Evolutionary conservation across 2,113 vertebrate genomes (phyloP), one percentile per base, ranked within the genome.

Genomic region (Lophochroa leadbeateri): DNA sequence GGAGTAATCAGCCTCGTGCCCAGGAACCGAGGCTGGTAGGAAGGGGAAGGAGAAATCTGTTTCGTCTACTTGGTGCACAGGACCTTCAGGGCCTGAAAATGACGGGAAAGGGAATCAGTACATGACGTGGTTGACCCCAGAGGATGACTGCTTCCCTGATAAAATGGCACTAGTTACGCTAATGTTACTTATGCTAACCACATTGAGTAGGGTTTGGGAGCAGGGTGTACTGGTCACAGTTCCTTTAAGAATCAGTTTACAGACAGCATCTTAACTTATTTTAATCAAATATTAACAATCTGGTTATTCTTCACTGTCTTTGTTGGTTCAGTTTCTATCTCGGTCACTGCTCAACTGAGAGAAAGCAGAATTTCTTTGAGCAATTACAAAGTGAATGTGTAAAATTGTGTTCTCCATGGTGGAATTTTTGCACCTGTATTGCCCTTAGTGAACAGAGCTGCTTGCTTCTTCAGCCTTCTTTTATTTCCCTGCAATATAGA

Each of bases 71-170:
- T 21, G 7, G 13, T 33, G 11, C 31, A 49, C 35, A 19, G 41
- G 67, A 37, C 29, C 33, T 60, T 41, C 58, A 46, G 14, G n/a
- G 39, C n/a, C 46, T 68, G 29, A 4, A 37, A 35, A 24, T 4
- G 39, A 31, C 9, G 17, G 13, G 27, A 37, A 47, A 39, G 13
- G 25, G 17, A 68, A 63, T 0, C 2, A 79, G 6, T 25, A 25
- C 0, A 0, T 28, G 27, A 63, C 9, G 9, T 23, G 57, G 21
- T 8, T 1, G 0, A 28, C 23, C 20, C 8, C 41, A 47, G 35
- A 10, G 17, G 13, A 15, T 20, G 33, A 14, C 63, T 31, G 19
- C 35, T 53, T 37, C 19, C 13, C 24, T 29, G 37, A 2, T 25
- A 29, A 49, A 28, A 43, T 13, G 44, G 29, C 0, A 0, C 23